These are phyloP conservation scores for Diceros bicornis DNA, from an alignment of 2,797 vertebrate species.

Conservation along the genomic window DNA sequence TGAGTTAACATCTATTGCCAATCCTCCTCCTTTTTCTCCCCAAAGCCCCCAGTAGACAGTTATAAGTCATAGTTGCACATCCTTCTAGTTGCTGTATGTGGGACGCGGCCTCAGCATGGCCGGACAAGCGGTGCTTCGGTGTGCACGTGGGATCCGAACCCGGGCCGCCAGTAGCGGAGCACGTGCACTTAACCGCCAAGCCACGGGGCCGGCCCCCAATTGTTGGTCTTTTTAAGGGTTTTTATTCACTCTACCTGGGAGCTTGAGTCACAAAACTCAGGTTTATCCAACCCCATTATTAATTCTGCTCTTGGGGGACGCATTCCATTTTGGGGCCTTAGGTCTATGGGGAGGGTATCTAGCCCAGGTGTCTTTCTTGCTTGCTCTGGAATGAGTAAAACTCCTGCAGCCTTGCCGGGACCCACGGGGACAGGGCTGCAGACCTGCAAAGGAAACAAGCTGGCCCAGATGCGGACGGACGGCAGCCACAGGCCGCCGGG, in stretches of 20 bases:
- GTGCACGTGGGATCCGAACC: no score
- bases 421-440: background rate
- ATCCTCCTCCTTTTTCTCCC: no score
- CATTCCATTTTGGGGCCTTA: background rate
- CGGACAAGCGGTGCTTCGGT: no score
- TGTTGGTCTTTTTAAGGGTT: background rate
- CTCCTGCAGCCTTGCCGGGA: background rate
- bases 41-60: no score
- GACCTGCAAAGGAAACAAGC: background rate
- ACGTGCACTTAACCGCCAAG: no score
- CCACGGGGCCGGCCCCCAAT: no score
- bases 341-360: background rate
- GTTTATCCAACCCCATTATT: background rate
- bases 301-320: background rate
- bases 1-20: no score
- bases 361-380: background rate
- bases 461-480: background rate
- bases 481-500: background rate
- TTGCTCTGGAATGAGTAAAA: background rate
- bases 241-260: background rate
- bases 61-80: no score
- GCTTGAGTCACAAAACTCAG: background rate
- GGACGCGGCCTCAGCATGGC: no score
- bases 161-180: no score
- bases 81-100: no score